A percentile compares a stretch with the other conserved stretches of the same genome.
phyloP scores from a whole-genome alignment of 2,888 invertebrate genomes.

The Himalopsyche tibetana region DNA sequence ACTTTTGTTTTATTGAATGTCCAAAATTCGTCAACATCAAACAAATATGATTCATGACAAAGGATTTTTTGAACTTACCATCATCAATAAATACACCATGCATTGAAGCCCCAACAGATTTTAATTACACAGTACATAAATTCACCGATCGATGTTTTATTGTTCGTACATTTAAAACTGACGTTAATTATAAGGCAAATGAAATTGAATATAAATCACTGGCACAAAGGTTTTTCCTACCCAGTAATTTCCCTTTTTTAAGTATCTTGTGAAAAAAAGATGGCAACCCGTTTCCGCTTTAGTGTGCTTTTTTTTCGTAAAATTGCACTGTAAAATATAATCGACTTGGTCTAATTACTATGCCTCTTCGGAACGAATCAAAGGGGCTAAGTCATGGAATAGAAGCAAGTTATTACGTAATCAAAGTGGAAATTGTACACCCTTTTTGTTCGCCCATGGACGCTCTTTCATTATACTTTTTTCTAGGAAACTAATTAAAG shows the following conservation, averaged over 20 bases:
- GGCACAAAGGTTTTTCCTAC: slow-evolving; percentile 49
- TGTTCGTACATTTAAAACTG: background rate
- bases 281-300: slow-evolving; percentile 47
- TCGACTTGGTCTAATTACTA: slow-evolving; percentile 39
- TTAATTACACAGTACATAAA: background rate
- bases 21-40: too few species aligned
- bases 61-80: too few species aligned
- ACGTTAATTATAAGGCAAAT: slow-evolving; percentile 55
- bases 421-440: slow-evolving; percentile 20
- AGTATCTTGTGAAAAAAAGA: slow-evolving; percentile 55
- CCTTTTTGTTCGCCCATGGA: background rate
- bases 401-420: slow-evolving; percentile 26
- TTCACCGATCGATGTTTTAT: slow-evolving; percentile 5
- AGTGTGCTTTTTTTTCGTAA: slow-evolving; percentile 31
- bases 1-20: too few species aligned
- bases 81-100: too few species aligned
- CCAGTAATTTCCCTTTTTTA: slow-evolving; percentile 56
- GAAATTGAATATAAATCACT: slow-evolving; percentile 57
- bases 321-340: slow-evolving; percentile 41
- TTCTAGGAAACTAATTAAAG: background rate
- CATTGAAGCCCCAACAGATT: too few species aligned
- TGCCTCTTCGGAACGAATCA: slow-evolving; percentile 35
- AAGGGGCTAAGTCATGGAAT: slow-evolving; percentile 13
- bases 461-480: background rate
- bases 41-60: too few species aligned